These are phyloP conservation scores for Diacarnus erythraeanus DNA, from an alignment of 37 sponge, comb jelly and placozoan species.

Conservation along the genomic window DNA sequence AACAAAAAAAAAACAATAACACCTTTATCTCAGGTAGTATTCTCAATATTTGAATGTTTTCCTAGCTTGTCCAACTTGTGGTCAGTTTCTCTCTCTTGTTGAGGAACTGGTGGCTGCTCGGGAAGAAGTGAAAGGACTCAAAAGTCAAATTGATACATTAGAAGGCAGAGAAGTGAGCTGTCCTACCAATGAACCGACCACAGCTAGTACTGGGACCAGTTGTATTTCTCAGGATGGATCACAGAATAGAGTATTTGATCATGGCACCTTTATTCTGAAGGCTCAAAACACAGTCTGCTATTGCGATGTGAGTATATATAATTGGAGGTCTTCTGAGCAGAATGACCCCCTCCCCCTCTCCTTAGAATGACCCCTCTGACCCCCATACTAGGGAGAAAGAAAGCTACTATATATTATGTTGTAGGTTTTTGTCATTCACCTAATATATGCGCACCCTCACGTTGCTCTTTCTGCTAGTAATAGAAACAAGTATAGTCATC, in stretches of 20 bases:
- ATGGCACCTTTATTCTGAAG: not conserved
- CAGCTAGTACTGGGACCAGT: not conserved
- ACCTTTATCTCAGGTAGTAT: not conserved
- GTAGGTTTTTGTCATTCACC: too few relatives aligned
- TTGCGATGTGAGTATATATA: slow-evolving; percentile 6
- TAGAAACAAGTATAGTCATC: too few relatives aligned
- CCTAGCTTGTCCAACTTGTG: slow-evolving; percentile 37
- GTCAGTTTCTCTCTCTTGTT: slow-evolving; percentile 16
- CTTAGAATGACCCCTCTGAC: too few relatives aligned
- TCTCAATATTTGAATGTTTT: not conserved
- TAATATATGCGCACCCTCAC: too few relatives aligned
- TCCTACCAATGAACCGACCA: not conserved
- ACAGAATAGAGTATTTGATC: not conserved
- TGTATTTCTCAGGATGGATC: not conserved
- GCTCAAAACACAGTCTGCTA: not conserved
- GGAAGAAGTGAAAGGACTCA: not conserved
- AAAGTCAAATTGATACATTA: not conserved
- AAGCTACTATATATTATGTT: not conserved
- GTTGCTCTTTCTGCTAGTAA: too few relatives aligned
- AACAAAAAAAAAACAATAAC: not conserved
- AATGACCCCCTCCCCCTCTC: too few relatives aligned
- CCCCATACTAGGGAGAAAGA: not conserved
- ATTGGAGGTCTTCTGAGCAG: not conserved
- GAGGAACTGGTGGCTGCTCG: not conserved
- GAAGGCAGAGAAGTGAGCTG: not conserved